Base-by-base conservation (phyloP, 37 sponge, comb jelly and placozoan genomes). In the Agelas oroides region DNA sequence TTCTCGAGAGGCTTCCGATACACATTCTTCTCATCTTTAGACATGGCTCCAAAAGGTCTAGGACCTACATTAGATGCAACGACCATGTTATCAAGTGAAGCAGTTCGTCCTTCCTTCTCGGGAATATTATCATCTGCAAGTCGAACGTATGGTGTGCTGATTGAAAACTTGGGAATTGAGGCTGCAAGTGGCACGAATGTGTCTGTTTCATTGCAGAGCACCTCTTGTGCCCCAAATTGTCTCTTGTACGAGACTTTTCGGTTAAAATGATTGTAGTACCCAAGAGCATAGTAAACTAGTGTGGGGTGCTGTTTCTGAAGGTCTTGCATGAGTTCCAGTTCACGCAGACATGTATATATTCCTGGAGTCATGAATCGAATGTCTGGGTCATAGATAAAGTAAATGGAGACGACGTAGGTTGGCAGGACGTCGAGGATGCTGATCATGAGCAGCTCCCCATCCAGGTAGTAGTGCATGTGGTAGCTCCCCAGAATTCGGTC, bases 381-480 rank as follows among this genome's bases (percentile, higher is more conserved):
- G n/a, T 72, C 81, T 28, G 88, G 88, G 33, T 87, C 88, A 65
- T 87, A 87, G 39, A 79, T 73, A 69, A 87, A 80, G 58, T 87
- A 87, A 6, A 87, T 80, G 65, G 88, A 87, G 39, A 87, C 81
- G 63, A 87, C 71, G 69, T 80, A 87, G n/a, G 19, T 58, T 21
- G 88, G 88, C 14, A 74, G 65, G 15, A 87, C 73, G 65, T 87
- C 88, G 30, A 87, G 24, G 39, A 87, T 65, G 65, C 81, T 87
- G 36, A 80, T 59, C 61, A 80, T 80, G 25, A 87, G 41, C 1
- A 87, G 67, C 14, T 73, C 53, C 2, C 65, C 81, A 30, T 87
- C 88, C 5, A 87, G 69, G 68, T 80, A 87, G 40, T 87, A 87
- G 28, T 73, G 73, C 55, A 79, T 35, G 56, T 87, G 88, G 39